Evolutionary conservation across 2,113 vertebrate species (phyloP).

Genomic region (Camelus dromedarius): DNA sequence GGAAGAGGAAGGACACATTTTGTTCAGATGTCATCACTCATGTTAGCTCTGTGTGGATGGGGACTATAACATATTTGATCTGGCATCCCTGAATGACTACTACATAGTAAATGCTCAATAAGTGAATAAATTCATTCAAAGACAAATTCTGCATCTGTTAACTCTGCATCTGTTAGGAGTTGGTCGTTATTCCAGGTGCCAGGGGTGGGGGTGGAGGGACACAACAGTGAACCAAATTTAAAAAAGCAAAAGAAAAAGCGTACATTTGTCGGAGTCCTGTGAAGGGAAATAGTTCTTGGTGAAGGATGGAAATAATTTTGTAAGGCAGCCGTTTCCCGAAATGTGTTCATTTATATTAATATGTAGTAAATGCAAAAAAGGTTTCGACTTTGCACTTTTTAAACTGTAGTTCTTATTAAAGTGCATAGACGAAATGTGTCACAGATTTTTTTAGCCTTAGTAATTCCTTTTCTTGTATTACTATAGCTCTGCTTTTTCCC

Average conservation of each 20-base stretch:
- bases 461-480: slow-evolving; percentile 39
- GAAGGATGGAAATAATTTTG: slow-evolving; percentile 55
- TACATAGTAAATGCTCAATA: neutral
- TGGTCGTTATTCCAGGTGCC: neutral
- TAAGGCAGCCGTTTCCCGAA: slow-evolving; percentile 18
- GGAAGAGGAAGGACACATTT: neutral
- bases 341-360: slow-evolving; percentile 40
- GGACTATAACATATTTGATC: neutral
- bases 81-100: neutral
- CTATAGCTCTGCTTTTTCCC: neutral
- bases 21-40: slow-evolving; percentile 41
- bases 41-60: neutral
- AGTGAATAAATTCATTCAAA: slow-evolving; percentile 25
- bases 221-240: neutral
- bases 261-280: neutral
- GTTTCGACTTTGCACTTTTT: neutral
- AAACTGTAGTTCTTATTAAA: slow-evolving; percentile 33
- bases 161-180: neutral
- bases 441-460: neutral
- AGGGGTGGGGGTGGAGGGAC: neutral
- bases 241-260: neutral
- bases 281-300: slow-evolving; percentile 1
- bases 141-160: neutral
- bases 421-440: neutral
- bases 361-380: neutral